These are phyloP conservation scores for Musca vetustissima DNA, from an alignment of 1,140 invertebrate species.

Conservation along the genomic window DNA sequence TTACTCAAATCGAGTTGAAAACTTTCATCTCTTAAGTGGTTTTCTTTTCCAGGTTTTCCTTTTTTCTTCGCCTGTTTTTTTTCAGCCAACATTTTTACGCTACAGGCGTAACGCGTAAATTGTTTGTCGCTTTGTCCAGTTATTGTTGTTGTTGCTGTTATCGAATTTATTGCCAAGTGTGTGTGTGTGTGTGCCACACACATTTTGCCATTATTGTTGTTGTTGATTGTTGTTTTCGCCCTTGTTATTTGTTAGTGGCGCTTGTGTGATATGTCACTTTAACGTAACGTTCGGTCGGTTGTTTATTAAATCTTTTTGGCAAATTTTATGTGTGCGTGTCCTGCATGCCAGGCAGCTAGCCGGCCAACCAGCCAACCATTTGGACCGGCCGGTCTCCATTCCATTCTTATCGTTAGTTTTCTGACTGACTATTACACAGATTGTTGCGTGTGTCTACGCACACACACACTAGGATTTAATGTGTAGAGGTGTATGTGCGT, in stretches of 20 bases:
- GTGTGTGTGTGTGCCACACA: not conserved
- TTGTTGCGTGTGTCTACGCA: not conserved
- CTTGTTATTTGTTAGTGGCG: too few relatives aligned
- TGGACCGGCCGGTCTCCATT: too few relatives aligned
- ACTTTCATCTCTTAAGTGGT: slow-evolving; percentile 16
- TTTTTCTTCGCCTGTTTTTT: slow-evolving; percentile 1
- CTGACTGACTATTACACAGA: not conserved
- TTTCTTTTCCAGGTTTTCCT: not conserved
- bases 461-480: not conserved
- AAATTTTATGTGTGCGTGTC: slow-evolving; percentile 14
- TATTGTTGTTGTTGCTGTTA: not conserved
- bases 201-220: not conserved
- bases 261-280: not conserved
- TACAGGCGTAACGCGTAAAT: not conserved
- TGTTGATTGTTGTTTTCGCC: too few relatives aligned
- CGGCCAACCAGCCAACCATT: too few relatives aligned
- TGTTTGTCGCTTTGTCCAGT: not conserved
- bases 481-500: not conserved
- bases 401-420: too few relatives aligned
- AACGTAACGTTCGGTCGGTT: slow-evolving; percentile 4
- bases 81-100: not conserved
- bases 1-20: not conserved
- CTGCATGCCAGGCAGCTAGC: too few relatives aligned
- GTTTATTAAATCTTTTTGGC: slow-evolving; percentile 22
- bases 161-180: not conserved